Base-by-base conservation (phyloP, 2,797 vertebrate species). In the Eidolon dupreanum region DNA sequence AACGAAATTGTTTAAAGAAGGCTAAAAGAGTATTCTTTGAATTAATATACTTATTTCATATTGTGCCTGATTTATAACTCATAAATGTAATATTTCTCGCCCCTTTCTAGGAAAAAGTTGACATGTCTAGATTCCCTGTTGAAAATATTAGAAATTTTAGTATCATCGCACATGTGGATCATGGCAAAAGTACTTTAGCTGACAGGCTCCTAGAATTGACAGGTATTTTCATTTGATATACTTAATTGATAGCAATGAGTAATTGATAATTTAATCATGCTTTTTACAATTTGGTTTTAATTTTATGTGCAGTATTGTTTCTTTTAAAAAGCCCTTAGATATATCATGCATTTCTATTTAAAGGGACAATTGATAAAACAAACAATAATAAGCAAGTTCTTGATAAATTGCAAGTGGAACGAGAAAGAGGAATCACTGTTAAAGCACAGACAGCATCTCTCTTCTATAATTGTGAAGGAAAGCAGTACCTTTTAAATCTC, bases 111-210 rank as follows among this genome's bases (percentile, higher is more conserved):
- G 99, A 99, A 79, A 92, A 95, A 24, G 19, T 99, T 51, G 99
- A 99, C 97, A 98, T 99, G 98, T 99, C 99, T 0, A 93, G 82
- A 15, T 99, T 99, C 95, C 98, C 99, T 59, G 99, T 98, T 90
- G 99, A 99, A 95, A 99, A 98, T 97, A 99, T 99, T 98, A 99
- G 99, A 90, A 99, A 99, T 98, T 99, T 99, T 97, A 99, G 99
- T 98, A 99, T 99, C 97, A 99, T 99, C 82, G 99, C 99, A 91
- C 99, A 99, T 2, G 99, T 99, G 85, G 99, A 99, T 98, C 99
- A 99, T 96, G 99, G 99, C n/a, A 99, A 99, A 98, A 99, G 99
- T 98, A 99, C 99, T 3, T 97, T 99, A 93, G 99, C 99, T 59
- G 99, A 99, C 98, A 98, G 99, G 73, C 98, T 99, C 28, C 82